Base-by-base conservation (phyloP, 2,888 invertebrate genomes). In the Temnothorax unifasciatus region DNA sequence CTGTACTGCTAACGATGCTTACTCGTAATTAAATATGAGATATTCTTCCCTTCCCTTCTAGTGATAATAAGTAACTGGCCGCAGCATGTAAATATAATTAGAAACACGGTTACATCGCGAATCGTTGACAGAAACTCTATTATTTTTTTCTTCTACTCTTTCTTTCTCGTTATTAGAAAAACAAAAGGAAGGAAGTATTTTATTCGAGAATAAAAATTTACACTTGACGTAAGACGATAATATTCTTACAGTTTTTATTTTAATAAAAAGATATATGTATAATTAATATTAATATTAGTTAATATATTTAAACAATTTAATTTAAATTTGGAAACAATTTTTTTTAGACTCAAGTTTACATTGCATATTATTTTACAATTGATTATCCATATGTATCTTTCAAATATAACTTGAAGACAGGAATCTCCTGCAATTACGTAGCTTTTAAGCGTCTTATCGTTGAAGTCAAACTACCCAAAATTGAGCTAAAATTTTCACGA, bases 401-500 rank as follows among this genome's bases (percentile, higher is more conserved):
- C 13, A 38, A n/a, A n/a, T 18, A 11, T 11, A 77, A 77, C 25
- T n/a, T 25, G 18, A 25, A 52, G 8, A n/a, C 29, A n/a, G 25
- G 2, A 41, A 41, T 54, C 44, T 9, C 15, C 47, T 15, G 5
- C 47, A 61, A 61, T 6, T 61, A 34, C 59, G 61, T 59, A 59
- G 29, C 15, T 69, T 77, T 54, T 68, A 68, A 77, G 18, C 68
- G 8, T 25, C 50, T 44, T 64, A 18, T 63, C 47, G 15, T 63
- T 63, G 11, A 54, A 54, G 41, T 54, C 21, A 44, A 44, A 44
- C 69, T 54, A 44, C 8, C n/a, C 44, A n/a, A 69, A 54, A 77
- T 69, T 44, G 29, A 29, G 57, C 29, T 68, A 69, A 69, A 77
- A 54, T 77, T 54, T 69, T 44, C 25, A 44, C 52, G 25, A 57